Conservation (phyloP, 2,888 invertebrate genomes). For the Pheosia tremula region DNA sequence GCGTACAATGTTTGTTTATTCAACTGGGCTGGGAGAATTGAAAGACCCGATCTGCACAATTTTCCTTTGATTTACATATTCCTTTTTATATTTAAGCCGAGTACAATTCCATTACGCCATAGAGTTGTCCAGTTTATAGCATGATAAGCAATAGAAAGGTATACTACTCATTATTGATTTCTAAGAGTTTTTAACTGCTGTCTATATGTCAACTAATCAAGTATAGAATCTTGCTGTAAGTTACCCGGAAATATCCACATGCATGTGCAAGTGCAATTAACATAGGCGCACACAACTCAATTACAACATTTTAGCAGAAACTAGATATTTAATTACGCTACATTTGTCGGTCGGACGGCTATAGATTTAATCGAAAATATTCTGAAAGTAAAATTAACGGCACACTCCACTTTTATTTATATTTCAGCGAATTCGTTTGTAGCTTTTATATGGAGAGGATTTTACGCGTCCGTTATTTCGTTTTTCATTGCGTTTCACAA, state of each 20-base stretch:
- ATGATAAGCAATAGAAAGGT: too few species aligned
- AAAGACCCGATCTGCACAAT: too few species aligned
- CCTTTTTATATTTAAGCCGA: too few species aligned
- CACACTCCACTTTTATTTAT: neutral
- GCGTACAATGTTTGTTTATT: neutral
- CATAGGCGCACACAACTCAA: neutral
- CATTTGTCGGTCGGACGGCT: neutral
- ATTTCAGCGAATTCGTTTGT: neutral
- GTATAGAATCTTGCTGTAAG: too few species aligned
- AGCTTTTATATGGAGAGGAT: neutral
- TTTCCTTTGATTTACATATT: too few species aligned
- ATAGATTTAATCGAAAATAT: constrained; percentile 5
- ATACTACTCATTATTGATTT: too few species aligned
- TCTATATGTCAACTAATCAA: too few species aligned
- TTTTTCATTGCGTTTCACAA: neutral
- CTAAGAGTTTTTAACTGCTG: too few species aligned
- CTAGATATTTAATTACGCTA: neutral
- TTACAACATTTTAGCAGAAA: neutral
- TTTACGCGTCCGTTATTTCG: neutral
- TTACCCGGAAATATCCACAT: too few species aligned
- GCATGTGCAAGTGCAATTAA: neutral
- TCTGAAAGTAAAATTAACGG: neutral
- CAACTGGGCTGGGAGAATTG: neutral
- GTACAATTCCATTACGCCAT: too few species aligned
- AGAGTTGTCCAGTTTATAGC: too few species aligned